Evolutionary conservation across 2,113 vertebrate species (phyloP).

Genomic region (Syngnathus scovelli): DNA sequence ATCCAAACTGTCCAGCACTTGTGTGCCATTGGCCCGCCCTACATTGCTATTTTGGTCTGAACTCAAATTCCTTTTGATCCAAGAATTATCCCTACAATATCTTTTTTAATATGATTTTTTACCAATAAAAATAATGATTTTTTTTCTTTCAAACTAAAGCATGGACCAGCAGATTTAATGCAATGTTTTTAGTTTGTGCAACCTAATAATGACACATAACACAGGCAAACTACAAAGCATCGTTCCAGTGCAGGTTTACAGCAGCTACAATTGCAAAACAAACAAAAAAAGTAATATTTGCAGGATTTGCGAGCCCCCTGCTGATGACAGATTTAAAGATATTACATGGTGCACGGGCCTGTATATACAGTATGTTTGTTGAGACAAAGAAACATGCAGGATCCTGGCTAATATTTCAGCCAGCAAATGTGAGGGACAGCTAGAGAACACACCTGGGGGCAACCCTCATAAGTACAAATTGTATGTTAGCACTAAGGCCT

Average conservation of each 20-base stretch:
- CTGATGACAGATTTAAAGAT: conserved; percentile 51
- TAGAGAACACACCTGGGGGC: conserved; percentile 27
- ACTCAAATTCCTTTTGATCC: conserved; percentile 1
- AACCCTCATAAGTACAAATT: conserved; percentile 27
- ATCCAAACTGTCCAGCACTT: not conserved
- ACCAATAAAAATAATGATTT: not conserved
- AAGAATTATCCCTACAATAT: not conserved
- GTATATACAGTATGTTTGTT: conserved; percentile 38
- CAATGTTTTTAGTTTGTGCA: not conserved
- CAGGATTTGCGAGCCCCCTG: conserved; percentile 23
- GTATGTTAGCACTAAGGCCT: conserved; percentile 21
- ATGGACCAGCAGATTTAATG: not conserved
- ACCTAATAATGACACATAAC: conserved; percentile 13
- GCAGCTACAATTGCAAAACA: conserved; percentile 14
- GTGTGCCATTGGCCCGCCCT: conserved; percentile 6
- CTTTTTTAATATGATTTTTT: not conserved
- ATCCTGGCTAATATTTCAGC: conserved; percentile 47
- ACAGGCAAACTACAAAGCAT: conserved; percentile 18
- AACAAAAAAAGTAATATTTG: conserved; percentile 33
- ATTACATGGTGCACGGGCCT: conserved; percentile 50
- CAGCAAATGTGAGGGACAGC: conserved; percentile 29
- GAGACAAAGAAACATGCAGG: conserved; percentile 30
- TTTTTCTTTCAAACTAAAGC: too few relatives aligned
- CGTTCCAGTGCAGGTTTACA: conserved; percentile 32
- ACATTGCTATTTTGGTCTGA: conserved; percentile 6